Evolutionary conservation across 1,140 invertebrate genomes (phyloP), one percentile per base, ranked within the genome.

Genomic region (Zaprionus vittiger): DNA sequence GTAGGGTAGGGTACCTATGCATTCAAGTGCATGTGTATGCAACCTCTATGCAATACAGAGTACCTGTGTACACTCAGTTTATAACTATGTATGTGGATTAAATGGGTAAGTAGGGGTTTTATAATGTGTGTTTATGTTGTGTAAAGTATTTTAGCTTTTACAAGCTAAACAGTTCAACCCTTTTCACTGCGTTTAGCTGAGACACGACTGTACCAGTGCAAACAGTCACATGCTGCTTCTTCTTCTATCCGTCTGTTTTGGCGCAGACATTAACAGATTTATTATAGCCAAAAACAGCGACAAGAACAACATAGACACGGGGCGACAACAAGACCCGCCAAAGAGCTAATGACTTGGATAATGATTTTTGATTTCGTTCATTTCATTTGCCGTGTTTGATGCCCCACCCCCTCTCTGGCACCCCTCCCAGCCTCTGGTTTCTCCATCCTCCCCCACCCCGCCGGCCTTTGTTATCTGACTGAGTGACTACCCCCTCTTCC

Each of bases 331-430:
- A 71, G 44, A 59, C 56, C 74, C 61, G 83, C 68, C 87, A 87
- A 89, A 83, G 61, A 79, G 81, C 84, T 89, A 84, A 89, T 87
- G 84, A 76, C 78, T 89, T 72, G 84, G 74, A 81, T 87, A 87
- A 87, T 87, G 80, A 87, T 76, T 81, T 82, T 72, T 79, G 73
- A 87, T 81, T 75, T 83, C 55, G 73, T 69, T 81, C 61, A 83
- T 83, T 79, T 81, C 41, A 73, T 81, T 63, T 75, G 79, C 72
- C 61, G 69, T 81, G 66, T 65, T 81, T 54, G 52, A 66, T 73
- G 70, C 56, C 17, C 38, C 6, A 9, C 11, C 55, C 41, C 9
- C 14, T 4, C 22, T 20, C 26, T 2, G n/a, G 7, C 6, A 9
- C 41, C 41, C 41, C n/a, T 9, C 15, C 15, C 15, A 2, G 2